phyloP scores from a whole-genome alignment of 2,888 invertebrate species.

The Epinotia bilunana region DNA sequence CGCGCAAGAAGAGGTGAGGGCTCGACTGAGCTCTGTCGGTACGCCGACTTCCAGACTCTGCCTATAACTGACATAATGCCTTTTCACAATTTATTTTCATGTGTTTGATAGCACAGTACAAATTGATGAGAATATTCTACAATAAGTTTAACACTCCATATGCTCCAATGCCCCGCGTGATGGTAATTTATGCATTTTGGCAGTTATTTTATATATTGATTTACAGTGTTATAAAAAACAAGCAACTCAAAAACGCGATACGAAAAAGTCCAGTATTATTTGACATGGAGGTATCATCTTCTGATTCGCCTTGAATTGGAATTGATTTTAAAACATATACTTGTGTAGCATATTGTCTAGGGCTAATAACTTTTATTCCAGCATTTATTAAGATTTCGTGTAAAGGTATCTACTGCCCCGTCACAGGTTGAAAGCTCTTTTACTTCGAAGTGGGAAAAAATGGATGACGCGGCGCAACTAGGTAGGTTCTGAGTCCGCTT shows the following conservation, averaged over 20 bases:
- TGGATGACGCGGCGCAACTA: slow-evolving; percentile 92
- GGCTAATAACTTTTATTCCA: slow-evolving; percentile 79
- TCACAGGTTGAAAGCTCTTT: slow-evolving; percentile 81
- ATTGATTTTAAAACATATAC: slow-evolving; percentile 29
- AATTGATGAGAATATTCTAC: slow-evolving; percentile 2
- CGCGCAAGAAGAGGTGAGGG: slow-evolving; percentile 79
- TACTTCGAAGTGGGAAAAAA: slow-evolving; percentile 92
- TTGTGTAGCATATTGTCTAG: slow-evolving; percentile 63
- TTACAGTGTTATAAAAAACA: background rate
- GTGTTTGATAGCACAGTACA: background rate
- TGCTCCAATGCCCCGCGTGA: slow-evolving; percentile 2
- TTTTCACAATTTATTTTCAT: background rate
- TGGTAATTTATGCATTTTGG: background rate
- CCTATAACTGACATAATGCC: slow-evolving; percentile 1
- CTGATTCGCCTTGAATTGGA: background rate
- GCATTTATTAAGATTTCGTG: slow-evolving; percentile 71
- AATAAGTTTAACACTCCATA: background rate
- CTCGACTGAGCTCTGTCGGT: slow-evolving; percentile 41
- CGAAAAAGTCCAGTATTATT: background rate
- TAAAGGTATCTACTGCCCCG: slow-evolving; percentile 67
- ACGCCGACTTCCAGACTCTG: slow-evolving; percentile 11
- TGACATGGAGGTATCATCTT: background rate
- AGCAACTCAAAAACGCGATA: background rate
- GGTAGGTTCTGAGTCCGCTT: slow-evolving; percentile 87
- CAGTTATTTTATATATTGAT: background rate